Conservation (phyloP, 2,797 vertebrate genomes). For the Chelon labrosus region DNA sequence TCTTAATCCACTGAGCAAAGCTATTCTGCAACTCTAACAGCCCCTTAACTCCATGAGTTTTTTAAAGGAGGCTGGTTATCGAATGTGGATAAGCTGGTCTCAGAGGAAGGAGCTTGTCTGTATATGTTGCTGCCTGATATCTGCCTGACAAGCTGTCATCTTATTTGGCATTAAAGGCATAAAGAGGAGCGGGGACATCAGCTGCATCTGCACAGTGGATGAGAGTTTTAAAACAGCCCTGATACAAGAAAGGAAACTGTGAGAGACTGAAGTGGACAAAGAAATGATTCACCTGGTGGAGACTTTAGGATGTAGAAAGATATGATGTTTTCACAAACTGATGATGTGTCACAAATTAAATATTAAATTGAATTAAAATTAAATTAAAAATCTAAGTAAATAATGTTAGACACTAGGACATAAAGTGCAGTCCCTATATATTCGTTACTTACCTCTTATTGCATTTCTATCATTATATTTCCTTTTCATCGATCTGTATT, state of each 20-base stretch:
- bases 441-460: neutral
- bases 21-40: neutral
- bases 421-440: neutral
- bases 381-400: neutral
- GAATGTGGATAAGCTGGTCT: constrained; percentile 1
- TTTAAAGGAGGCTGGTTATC: constrained; percentile 5
- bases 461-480: neutral
- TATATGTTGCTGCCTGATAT: constrained; percentile 10
- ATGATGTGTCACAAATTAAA: neutral
- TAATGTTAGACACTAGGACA: neutral
- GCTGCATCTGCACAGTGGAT: neutral
- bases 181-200: neutral
- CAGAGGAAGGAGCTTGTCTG: constrained; percentile 10
- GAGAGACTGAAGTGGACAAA: neutral
- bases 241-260: neutral
- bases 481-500: neutral
- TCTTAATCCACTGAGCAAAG: neutral
- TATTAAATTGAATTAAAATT: too few relatives aligned
- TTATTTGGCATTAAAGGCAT: neutral
- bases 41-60: neutral
- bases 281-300: neutral
- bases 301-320: constrained; percentile 14
- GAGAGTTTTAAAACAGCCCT: constrained; percentile 7
- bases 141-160: constrained; percentile 24
- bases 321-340: neutral